phyloP scores from a whole-genome alignment of 2,797 vertebrate species.

The Somateria mollissima region DNA sequence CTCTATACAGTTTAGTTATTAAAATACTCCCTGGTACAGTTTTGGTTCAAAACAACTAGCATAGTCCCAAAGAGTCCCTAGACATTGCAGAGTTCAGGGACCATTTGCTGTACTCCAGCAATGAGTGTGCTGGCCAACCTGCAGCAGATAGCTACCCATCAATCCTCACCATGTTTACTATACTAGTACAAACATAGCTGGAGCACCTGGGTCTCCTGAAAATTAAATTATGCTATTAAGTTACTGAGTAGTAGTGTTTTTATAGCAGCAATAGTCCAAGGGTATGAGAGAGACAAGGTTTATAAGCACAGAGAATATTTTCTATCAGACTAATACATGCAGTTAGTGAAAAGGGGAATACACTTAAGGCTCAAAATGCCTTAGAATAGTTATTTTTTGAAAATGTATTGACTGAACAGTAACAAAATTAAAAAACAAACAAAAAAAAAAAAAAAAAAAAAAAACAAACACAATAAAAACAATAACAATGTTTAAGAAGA shows the following conservation, averaged over 20 bases:
- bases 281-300: background rate
- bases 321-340: background rate
- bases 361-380: background rate
- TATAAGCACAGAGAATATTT: background rate
- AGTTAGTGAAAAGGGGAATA: background rate
- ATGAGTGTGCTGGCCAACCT: background rate
- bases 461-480: background rate
- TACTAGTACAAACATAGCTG: background rate
- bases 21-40: background rate
- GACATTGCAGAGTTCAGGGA: background rate
- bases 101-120: background rate
- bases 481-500: background rate
- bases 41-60: background rate
- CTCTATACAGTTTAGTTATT: background rate
- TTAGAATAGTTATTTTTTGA: background rate
- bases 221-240: background rate
- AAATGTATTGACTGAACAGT: background rate
- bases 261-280: background rate
- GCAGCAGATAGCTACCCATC: background rate
- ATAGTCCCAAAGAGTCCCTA: background rate
- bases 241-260: background rate
- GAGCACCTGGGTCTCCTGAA: background rate
- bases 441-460: fast-evolving
- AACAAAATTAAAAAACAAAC: background rate
- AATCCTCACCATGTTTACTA: background rate